Evolutionary conservation across 2,113 vertebrate species (phyloP), one percentile per base, ranked within the genome.

Genomic region (Rhynchopsitta pachyrhyncha): DNA sequence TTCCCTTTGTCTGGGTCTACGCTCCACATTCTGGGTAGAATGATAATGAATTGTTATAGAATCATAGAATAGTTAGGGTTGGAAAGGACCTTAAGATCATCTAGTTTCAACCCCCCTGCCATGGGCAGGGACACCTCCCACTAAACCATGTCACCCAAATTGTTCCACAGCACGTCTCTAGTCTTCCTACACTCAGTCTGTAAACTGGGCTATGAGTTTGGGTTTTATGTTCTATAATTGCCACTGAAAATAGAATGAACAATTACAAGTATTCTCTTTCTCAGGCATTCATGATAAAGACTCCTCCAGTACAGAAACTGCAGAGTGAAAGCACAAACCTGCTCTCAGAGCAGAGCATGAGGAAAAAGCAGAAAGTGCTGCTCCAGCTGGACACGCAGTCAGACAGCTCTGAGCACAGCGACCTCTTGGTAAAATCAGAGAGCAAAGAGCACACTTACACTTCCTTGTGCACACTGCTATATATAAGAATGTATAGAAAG

Each of bases 381-480:
- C 81, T 99, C 19, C 98, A 98, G 25, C 96, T 99, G 91, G 99
- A 99, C 81, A 63, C 97, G 70, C 98, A 98, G 82, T 99, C 99
- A 37, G 99, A 99, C 88, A 99, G 98, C 97, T 99, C 99, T 19
- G 99, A 99, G 57, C 96, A 97, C 68, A 95, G 90, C 33, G 99
- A 99, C 97, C 94, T 99, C 41, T 91, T 99, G 98, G 99, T 99
- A 98, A 98, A 93, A 94, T 52, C 52, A 82, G 71, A 52, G 75
- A 87, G 60, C 78, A 92, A 76, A 42, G 13, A 44, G 4, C 8
- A 17, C 11, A 19, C 85, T 92, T 77, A 47, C 68, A 50, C 35
- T 10, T 74, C 37, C 67, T 52, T 76, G 6, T 76, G 41, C 11
- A 53, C 66, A 57, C 66, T 93, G 28, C 47, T 83, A 3, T 80